A percentile compares a stretch with the other conserved stretches of the same genome.
Conservation (phyloP, 2,797 vertebrate genomes). For the Dromococcyx pavoninus region DNA sequence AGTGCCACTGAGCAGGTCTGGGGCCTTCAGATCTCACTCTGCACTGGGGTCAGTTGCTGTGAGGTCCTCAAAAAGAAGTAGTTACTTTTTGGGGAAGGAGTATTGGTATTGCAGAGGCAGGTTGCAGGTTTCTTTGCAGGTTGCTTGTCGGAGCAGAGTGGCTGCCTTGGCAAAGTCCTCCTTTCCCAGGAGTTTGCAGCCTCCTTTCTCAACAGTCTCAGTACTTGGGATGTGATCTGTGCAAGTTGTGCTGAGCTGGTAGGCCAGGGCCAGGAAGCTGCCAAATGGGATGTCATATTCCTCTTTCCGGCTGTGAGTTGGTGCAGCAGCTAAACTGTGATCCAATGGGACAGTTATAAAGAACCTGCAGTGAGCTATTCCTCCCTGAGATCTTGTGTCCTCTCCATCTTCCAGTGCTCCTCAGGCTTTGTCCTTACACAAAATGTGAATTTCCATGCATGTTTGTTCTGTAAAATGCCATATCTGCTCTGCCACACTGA, state of each 20-base stretch:
- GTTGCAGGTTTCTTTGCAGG: neutral
- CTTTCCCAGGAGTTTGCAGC: neutral
- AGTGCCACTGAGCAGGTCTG: neutral
- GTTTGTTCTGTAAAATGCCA: neutral
- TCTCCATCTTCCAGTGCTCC: neutral
- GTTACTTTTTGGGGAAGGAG: neutral
- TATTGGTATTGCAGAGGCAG: neutral
- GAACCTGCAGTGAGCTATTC: neutral
- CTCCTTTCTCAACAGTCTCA: neutral
- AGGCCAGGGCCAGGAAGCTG: neutral
- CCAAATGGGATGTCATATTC: neutral
- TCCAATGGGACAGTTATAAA: neutral
- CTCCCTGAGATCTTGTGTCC: neutral
- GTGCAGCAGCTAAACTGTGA: neutral
- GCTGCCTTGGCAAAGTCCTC: neutral
- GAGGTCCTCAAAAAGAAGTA: neutral
- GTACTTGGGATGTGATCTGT: neutral
- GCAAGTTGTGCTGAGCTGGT: neutral
- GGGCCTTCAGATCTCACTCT: neutral
- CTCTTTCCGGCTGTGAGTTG: neutral
- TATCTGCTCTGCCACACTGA: neutral
- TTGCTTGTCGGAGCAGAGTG: neutral
- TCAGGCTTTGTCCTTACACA: neutral
- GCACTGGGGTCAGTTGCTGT: neutral
- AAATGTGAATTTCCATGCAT: neutral